Evolutionary conservation across 1,140 invertebrate genomes (phyloP), one percentile per base, ranked within the genome.

Genomic region (Aphelinus atriplicis): DNA sequence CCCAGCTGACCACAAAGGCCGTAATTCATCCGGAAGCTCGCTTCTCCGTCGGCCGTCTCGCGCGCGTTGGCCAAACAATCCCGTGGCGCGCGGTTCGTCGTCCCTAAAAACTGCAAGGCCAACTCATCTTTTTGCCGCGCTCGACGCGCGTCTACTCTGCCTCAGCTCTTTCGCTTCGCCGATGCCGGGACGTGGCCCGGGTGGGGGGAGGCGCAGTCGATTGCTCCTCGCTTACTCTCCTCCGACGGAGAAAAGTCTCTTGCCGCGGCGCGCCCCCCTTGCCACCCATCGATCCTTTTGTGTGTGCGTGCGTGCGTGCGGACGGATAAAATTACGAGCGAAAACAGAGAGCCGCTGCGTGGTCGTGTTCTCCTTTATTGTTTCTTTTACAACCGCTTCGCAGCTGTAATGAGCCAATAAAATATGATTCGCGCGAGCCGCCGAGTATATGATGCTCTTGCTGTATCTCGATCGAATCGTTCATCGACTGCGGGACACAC

Each of bases 11-110:
- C 71, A 55, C 58, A 66, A 67, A 61, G 57, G 48, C 64, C 61
- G 57, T 61, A 73, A 73, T 73, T 73, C 64, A 73, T 73, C 63
- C 64, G 64, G 71, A 73, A 73, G 57, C 63, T 46, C 60, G 61
- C 3, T 9, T 48, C 70, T 65, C 4, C 64, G 64, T 57, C 53
- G 26, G 26, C 26, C 26, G 26, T 26, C 26, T 26, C 26, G 26
- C 26, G 26, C 26, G 26, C 47, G 42, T 53, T 67, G 71, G 46
- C 10, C 71, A 73, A 73, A 73, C 71, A 73, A 73, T 73, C 7
- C 63, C 56, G 7, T 46, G 9, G 64, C 26, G 26, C 26, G 26
- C 9, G 50, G 71, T 55, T 73, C 63, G 42, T 64, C 64, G 61
- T 65, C 64, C 71, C 71, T 66, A 73, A 73, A 67, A 73, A 67